Conservation (phyloP, 2,113 vertebrate species). For the Alethe diademata region DNA sequence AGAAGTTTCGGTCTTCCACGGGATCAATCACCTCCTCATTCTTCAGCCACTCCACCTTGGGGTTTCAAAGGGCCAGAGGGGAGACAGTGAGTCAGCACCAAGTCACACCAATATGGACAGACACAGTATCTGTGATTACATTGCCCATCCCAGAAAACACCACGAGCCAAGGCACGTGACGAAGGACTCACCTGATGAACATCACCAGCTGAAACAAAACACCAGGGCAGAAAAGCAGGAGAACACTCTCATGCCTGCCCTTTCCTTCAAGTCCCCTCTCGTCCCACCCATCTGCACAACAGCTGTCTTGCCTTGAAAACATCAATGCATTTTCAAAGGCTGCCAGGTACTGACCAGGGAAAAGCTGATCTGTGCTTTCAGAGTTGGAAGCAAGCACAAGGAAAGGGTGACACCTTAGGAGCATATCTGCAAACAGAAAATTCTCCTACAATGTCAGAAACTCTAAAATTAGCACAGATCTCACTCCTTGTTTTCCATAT, state of each 20-base stretch:
- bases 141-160: neutral
- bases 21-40: slow-evolving; percentile 94
- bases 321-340: neutral
- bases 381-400: neutral
- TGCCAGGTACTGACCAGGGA: neutral
- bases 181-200: neutral
- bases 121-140: neutral
- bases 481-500: neutral
- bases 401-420: neutral
- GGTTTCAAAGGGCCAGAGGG: neutral
- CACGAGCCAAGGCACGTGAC: fast-evolving
- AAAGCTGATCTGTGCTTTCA: neutral
- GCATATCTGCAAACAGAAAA: neutral
- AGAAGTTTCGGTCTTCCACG: slow-evolving; percentile 91
- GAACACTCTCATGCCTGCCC: neutral
- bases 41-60: slow-evolving; percentile 93
- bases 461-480: neutral
- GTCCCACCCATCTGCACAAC: neutral
- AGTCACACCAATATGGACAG: neutral
- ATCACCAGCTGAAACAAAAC: neutral
- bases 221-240: neutral
- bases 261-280: neutral
- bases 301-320: neutral
- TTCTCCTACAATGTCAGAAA: neutral
- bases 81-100: neutral